Base-by-base conservation (phyloP, 2,113 vertebrate species). In the Mirza zaza region DNA sequence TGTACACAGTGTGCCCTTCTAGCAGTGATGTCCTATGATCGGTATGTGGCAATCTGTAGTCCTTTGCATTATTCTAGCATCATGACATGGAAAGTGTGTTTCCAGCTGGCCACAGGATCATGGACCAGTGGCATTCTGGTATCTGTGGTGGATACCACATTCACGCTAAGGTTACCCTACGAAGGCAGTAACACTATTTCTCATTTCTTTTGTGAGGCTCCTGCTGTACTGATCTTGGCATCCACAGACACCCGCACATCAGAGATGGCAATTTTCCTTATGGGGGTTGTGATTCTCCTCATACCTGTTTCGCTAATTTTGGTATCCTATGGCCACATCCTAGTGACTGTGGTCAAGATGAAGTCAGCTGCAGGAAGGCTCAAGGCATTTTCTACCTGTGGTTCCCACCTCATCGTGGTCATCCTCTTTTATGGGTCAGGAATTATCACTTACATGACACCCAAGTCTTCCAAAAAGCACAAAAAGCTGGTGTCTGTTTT, bases 201-300 rank as follows among this genome's bases (percentile, higher is more conserved):
- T 90, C 97, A 98, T 95, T 98, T 98, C 77, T 98, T 98, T 83
- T 97, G 97, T 96, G 97, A 98, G 68, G 97, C 93, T 13, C 97
- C 97, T 75, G 96, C 97, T 23, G 11, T 97, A 14, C 50, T 98
- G 96, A 81, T 79, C 32, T 39, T 97, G 85, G 91, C 95, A 7
- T 93, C 97, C 65, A 86, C 94, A 85, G 95, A 97, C 57, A 91
- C 89, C 34, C 36, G 7, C 6, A 71, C 50, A 75, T 93, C 96
- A 70, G 91, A 98, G 73, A 93, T 96, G 91, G 96, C 8, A 79
- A 97, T 97, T 97, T 98, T 97, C 50, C 48, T 98, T 23, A 88
- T 97, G 96, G 97, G 97, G 2, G 73, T 97, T 20, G 34, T 96
- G 81, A 95, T 98, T 94, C 97, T 98, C 34, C 95, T 98, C 34